Conservation (phyloP, 2,888 invertebrate genomes). For the Dyspetes luteomarginatus region DNA sequence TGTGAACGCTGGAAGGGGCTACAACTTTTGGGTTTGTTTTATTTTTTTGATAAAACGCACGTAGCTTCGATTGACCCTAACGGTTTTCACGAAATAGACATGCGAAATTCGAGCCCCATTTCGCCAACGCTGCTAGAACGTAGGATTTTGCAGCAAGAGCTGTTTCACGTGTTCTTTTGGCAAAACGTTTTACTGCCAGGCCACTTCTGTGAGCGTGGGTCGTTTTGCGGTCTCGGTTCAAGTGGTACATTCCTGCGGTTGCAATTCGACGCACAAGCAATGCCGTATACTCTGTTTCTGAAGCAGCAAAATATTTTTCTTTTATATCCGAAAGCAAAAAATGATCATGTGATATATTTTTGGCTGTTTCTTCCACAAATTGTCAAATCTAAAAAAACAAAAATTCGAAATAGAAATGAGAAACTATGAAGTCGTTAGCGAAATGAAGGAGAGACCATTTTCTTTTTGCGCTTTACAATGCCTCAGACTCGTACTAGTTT, state of each 20-base stretch:
- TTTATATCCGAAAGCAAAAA: no score
- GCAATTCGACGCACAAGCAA: not conserved
- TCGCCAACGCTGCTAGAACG: conserved; percentile 9
- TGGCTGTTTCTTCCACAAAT: no score
- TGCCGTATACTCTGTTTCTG: not conserved
- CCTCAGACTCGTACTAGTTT: no score
- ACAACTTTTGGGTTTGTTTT: conserved; percentile 2
- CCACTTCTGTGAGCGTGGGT: conserved; percentile 9
- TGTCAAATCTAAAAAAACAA: no score
- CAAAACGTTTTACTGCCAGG: conserved; percentile 68
- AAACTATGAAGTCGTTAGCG: no score
- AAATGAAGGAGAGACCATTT: no score
- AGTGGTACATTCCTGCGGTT: conserved; percentile 11
- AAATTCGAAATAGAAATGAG: no score
- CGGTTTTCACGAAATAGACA: conserved; percentile 22
- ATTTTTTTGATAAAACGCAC: conserved; percentile 14
- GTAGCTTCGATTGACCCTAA: conserved; percentile 18
- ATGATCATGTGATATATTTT: no score
- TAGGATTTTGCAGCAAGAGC: not conserved
- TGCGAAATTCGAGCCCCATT: conserved; percentile 50
- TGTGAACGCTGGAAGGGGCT: conserved; percentile 4
- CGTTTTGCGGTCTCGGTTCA: not conserved
- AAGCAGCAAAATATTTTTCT: not conserved
- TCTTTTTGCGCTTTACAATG: no score
- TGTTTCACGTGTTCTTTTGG: conserved; percentile 54